Conservation (phyloP, 2,888 invertebrate species). For the Caenorhabditis becei region DNA sequence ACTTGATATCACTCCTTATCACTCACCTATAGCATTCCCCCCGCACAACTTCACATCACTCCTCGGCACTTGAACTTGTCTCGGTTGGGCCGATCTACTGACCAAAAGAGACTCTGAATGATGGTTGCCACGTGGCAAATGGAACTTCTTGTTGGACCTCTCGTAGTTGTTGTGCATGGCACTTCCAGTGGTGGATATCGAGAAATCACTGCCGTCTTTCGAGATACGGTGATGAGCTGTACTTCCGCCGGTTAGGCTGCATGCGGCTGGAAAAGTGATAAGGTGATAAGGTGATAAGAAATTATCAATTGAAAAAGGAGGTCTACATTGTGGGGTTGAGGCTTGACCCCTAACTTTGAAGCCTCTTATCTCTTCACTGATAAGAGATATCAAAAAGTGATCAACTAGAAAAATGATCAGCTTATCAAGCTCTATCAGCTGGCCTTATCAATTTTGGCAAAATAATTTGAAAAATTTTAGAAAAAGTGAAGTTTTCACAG, state of each 20-base stretch:
- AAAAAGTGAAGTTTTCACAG: too few relatives aligned
- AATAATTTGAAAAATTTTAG: too few relatives aligned
- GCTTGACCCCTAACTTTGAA: too few relatives aligned
- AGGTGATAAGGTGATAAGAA: not conserved
- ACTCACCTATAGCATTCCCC: constrained; percentile 68
- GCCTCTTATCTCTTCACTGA: too few relatives aligned
- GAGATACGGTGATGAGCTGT: constrained; percentile 55
- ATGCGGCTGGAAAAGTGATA: constrained; percentile 46
- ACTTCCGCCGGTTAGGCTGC: constrained; percentile 45
- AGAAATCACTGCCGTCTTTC: constrained; percentile 65
- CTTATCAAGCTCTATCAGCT: not conserved
- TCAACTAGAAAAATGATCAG: not conserved
- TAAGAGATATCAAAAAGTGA: not conserved
- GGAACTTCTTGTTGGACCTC: constrained; percentile 34
- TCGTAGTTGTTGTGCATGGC: constrained; percentile 44
- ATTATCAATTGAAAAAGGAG: too few relatives aligned
- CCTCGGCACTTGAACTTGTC: constrained; percentile 66
- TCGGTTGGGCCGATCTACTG: constrained; percentile 48
- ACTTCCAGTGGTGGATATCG: constrained; percentile 56
- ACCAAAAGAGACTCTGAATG: constrained; percentile 58
- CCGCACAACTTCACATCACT: constrained; percentile 68
- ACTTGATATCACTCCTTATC: not conserved
- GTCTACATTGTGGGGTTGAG: too few relatives aligned
- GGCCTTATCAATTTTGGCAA: too few relatives aligned
- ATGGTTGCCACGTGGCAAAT: constrained; percentile 52